phyloP scores from a whole-genome alignment of 2,797 vertebrate genomes.

The Serranus cabrilla region DNA sequence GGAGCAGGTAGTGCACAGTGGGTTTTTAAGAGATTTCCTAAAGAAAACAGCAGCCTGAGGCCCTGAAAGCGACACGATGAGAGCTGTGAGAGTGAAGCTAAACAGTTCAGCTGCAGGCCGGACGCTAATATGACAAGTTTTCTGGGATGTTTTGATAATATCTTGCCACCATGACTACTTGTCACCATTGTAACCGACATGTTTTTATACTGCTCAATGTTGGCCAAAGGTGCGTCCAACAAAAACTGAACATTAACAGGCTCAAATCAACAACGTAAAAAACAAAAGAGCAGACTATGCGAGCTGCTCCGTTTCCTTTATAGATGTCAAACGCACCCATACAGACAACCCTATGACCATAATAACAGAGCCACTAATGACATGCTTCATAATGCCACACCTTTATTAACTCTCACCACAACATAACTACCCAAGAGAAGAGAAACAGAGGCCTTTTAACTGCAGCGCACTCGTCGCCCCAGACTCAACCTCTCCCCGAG shows the following conservation, averaged over 20 bases:
- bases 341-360: conserved; percentile 39
- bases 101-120: background rate
- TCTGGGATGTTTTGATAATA: background rate
- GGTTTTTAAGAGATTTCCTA: background rate
- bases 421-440: conserved; percentile 32
- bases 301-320: conserved; percentile 28
- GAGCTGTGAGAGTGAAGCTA: background rate
- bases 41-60: background rate
- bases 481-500: conserved; percentile 34
- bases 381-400: conserved; percentile 51
- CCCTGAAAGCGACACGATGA: background rate
- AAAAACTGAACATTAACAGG: background rate
- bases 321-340: conserved; percentile 39
- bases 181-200: background rate
- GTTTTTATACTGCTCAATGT: background rate
- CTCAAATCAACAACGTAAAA: conserved; percentile 19
- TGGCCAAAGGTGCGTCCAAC: conserved; percentile 6
- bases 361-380: conserved; percentile 40
- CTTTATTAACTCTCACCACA: conserved; percentile 47
- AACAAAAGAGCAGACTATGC: conserved; percentile 15
- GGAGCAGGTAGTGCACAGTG: background rate
- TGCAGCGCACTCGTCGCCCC: conserved; percentile 18
- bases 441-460: conserved; percentile 30
- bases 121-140: background rate
- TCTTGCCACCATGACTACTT: background rate